These are phyloP conservation scores for Plodia interpunctella DNA, from an alignment of 1,140 invertebrate species.

Conservation along the genomic window DNA sequence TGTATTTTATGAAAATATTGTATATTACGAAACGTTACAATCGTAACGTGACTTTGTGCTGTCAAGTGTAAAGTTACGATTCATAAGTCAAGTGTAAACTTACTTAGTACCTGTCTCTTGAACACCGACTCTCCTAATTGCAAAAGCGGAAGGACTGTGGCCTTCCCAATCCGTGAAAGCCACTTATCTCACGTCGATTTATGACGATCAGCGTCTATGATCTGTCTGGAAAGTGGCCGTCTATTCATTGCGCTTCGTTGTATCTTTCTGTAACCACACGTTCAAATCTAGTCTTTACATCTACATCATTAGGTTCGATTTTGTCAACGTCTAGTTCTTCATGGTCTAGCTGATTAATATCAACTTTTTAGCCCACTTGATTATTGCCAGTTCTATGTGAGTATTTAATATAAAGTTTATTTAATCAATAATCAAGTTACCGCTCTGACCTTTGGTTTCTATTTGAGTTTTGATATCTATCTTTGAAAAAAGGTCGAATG, in stretches of 20 bases:
- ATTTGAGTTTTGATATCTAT: slow-evolving; percentile 12
- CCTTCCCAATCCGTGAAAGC: slow-evolving; percentile 33
- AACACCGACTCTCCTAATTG: slow-evolving; percentile 28
- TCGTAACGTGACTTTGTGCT: no score
- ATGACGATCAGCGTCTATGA: slow-evolving; percentile 40
- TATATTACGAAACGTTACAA: no score
- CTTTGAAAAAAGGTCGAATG: slow-evolving; percentile 12
- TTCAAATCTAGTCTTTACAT: background rate
- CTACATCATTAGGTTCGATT: background rate
- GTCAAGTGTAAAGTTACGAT: no score
- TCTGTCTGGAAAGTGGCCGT: slow-evolving; percentile 15
- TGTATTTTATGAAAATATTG: no score
- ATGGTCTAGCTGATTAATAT: slow-evolving; percentile 3
- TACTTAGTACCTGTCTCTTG: slow-evolving; percentile 19
- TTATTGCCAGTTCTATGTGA: background rate
- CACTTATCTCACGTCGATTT: slow-evolving; percentile 35
- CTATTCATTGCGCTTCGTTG: background rate
- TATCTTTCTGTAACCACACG: background rate
- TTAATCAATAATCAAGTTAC: slow-evolving; percentile 5
- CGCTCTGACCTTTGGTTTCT: slow-evolving; percentile 7
- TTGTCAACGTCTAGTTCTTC: background rate
- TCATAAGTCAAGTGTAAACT: slow-evolving; percentile 30
- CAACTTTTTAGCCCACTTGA: background rate
- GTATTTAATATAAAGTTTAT: background rate
- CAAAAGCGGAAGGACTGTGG: slow-evolving; percentile 19